These are phyloP conservation scores for Epirrita christyi DNA, from an alignment of 2,888 invertebrate species.

Conservation along the genomic window DNA sequence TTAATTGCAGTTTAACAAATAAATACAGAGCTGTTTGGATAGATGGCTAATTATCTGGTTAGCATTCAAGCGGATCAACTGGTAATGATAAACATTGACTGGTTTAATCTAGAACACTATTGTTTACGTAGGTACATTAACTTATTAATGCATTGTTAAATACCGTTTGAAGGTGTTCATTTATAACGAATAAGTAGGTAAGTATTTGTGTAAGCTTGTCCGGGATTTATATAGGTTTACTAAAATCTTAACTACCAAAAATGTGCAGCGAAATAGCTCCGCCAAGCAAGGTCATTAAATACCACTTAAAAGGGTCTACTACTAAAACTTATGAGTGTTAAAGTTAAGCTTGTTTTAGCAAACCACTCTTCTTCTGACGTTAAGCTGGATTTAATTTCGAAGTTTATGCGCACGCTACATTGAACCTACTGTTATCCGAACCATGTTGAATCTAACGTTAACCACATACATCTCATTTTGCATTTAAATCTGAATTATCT, in stretches of 20 bases:
- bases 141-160: too few species aligned
- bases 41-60: conserved; percentile 13
- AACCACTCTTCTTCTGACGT: conserved; percentile 15
- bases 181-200: not conserved
- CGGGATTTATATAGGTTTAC: not conserved
- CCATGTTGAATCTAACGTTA: too few species aligned
- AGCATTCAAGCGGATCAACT: not conserved
- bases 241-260: not conserved
- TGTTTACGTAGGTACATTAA: too few species aligned
- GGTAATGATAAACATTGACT: not conserved
- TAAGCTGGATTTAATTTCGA: conserved; percentile 4
- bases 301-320: conserved; percentile 11
- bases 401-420: not conserved
- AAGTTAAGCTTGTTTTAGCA: conserved; percentile 20
- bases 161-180: not conserved
- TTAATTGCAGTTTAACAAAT: conserved; percentile 23
- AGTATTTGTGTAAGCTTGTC: not conserved
- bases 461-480: too few species aligned
- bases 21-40: conserved; percentile 18
- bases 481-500: too few species aligned
- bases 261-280: not conserved
- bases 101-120: not conserved
- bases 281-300: conserved; percentile 11
- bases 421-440: too few species aligned
- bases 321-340: conserved; percentile 11